Percentiles rank a stretch among this genome's conserved stretches.
Conservation (phyloP, 2,888 invertebrate species). For the Tholera decimalis region DNA sequence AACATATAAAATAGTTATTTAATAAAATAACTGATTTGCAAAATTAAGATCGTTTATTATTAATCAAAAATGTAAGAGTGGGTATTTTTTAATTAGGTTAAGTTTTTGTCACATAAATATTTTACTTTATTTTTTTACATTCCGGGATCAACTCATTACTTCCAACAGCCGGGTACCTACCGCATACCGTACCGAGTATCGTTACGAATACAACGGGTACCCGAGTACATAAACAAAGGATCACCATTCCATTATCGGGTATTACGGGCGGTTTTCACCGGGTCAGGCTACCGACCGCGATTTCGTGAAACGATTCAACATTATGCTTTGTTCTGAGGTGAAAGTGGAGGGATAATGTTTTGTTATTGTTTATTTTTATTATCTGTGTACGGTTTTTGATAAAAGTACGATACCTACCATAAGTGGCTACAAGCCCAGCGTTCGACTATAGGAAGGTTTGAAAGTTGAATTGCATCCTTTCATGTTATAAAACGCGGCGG, state of each 20-base stretch:
- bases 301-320: slow-evolving; percentile 36
- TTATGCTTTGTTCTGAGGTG: slow-evolving; percentile 20
- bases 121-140: too few relatives aligned
- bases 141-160: too few relatives aligned
- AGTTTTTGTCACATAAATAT: too few relatives aligned
- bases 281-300: slow-evolving; percentile 34
- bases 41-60: too few relatives aligned
- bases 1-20: too few relatives aligned
- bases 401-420: background rate
- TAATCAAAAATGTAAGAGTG: too few relatives aligned
- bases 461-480: background rate
- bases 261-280: slow-evolving; percentile 52
- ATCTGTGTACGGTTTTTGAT: background rate
- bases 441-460: background rate
- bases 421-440: background rate
- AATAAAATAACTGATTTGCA: too few relatives aligned
- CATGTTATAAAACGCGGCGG: too few relatives aligned
- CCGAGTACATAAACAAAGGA: slow-evolving; percentile 57
- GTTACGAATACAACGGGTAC: slow-evolving; percentile 23
- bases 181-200: background rate
- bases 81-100: too few relatives aligned
- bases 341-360: background rate
- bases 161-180: slow-evolving; percentile 11
- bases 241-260: slow-evolving; percentile 65
- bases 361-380: slow-evolving; percentile 3